Evolutionary conservation across 2,797 vertebrate genomes (phyloP).

Genomic region (Spea hammondii): DNA sequence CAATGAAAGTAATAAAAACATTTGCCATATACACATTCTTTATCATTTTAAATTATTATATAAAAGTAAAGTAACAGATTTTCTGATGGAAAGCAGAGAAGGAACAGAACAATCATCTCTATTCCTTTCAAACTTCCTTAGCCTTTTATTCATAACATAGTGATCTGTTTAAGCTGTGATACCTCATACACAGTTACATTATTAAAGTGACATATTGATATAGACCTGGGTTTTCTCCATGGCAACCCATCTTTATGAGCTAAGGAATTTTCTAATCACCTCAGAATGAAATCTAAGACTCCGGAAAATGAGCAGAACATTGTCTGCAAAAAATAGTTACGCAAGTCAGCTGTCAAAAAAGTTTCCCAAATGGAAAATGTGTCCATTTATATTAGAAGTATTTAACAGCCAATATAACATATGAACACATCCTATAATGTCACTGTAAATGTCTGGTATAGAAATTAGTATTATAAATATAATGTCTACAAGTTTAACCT

Average conservation of each 20-base stretch:
- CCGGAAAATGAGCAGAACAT: constrained; percentile 6
- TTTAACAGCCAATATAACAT: background rate
- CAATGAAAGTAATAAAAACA: background rate
- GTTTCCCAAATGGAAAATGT: background rate
- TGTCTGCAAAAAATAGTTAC: background rate
- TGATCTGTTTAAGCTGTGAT: background rate
- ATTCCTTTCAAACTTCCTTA: background rate
- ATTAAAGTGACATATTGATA: constrained; percentile 11
- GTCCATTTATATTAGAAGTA: background rate
- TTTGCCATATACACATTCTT: background rate
- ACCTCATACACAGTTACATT: constrained; percentile 13
- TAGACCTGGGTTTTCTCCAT: constrained; percentile 1
- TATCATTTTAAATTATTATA: constrained; percentile 2
- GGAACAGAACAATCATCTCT: background rate
- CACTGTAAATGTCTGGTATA: background rate
- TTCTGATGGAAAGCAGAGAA: background rate
- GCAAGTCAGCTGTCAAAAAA: constrained; percentile 5
- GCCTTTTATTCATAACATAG: background rate
- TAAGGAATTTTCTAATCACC: constrained; percentile 6
- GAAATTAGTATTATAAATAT: background rate
- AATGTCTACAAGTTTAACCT: background rate
- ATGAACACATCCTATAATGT: background rate
- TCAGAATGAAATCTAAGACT: constrained; percentile 6
- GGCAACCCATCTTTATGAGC: constrained; percentile 9
- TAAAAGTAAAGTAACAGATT: background rate